Percentiles rank a stretch among this genome's conserved stretches.
Evolutionary conservation across 2,888 invertebrate species (phyloP).

Genomic region (Tribolium freemani): DNA sequence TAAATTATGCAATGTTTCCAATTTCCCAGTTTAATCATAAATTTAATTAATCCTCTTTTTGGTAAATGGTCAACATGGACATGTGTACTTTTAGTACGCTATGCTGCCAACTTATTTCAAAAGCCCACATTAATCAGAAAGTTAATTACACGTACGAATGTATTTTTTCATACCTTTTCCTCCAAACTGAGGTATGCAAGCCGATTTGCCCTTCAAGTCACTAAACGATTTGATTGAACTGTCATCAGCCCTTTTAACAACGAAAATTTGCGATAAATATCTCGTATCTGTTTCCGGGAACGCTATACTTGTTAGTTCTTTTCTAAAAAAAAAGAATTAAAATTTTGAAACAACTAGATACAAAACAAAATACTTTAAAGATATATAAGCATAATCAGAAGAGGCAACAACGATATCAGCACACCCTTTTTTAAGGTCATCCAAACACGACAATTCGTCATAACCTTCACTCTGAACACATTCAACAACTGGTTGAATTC

Average conservation of each 20-base stretch:
- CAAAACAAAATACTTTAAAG: slow-evolving; percentile 67
- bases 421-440: slow-evolving; percentile 68
- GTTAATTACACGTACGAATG: no score
- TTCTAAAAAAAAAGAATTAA: slow-evolving; percentile 64
- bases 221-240: slow-evolving; percentile 69
- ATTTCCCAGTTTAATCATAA: no score
- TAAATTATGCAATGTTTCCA: no score
- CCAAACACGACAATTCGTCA: slow-evolving; percentile 70
- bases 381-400: slow-evolving; percentile 76
- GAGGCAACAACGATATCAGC: slow-evolving; percentile 75
- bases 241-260: slow-evolving; percentile 69
- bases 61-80: no score
- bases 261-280: slow-evolving; percentile 70
- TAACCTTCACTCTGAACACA: slow-evolving; percentile 69
- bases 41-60: no score
- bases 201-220: slow-evolving; percentile 71
- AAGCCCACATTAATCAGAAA: no score
- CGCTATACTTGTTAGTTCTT: slow-evolving; percentile 72
- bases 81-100: no score
- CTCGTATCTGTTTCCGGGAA: slow-evolving; percentile 72
- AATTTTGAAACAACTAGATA: slow-evolving; percentile 6
- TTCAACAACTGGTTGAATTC: slow-evolving; percentile 73
- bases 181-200: slow-evolving; percentile 78
- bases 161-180: slow-evolving; percentile 71
- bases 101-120: no score